Evolutionary conservation across 1,140 invertebrate species (phyloP).

Genomic region (Diorhabda elongata): DNA sequence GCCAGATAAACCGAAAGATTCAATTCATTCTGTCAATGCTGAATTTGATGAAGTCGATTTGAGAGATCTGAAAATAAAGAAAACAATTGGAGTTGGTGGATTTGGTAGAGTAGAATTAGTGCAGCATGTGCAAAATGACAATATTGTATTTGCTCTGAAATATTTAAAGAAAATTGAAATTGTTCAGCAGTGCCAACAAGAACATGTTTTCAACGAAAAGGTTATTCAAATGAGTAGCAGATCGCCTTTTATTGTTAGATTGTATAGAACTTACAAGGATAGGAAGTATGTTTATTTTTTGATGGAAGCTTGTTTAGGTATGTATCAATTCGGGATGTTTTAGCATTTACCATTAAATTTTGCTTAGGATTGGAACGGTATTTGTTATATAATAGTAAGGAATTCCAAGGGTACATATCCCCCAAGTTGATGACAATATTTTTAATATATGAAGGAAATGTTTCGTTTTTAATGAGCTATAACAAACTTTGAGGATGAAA

Average conservation of each 20-base stretch:
- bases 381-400: too few relatives aligned
- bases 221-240: slow-evolving; percentile 80
- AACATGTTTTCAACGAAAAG: slow-evolving; percentile 88
- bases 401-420: too few relatives aligned
- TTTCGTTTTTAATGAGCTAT: too few relatives aligned
- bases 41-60: slow-evolving; percentile 69
- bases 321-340: background rate
- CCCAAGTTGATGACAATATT: too few relatives aligned
- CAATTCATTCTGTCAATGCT: slow-evolving; percentile 11
- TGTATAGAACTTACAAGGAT: slow-evolving; percentile 93
- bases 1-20: slow-evolving; percentile 42
- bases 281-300: slow-evolving; percentile 94
- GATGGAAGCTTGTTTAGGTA: slow-evolving; percentile 94
- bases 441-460: too few relatives aligned
- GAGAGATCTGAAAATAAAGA: slow-evolving; percentile 72
- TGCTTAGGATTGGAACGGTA: too few relatives aligned
- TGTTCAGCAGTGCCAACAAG: slow-evolving; percentile 87
- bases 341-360: too few relatives aligned
- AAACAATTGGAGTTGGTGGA: slow-evolving; percentile 87
- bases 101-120: slow-evolving; percentile 89
- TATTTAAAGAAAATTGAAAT: slow-evolving; percentile 90
- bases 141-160: slow-evolving; percentile 80
- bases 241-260: slow-evolving; percentile 54
- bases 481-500: too few relatives aligned
- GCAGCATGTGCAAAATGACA: slow-evolving; percentile 55